These are phyloP conservation scores for Melanostigma gelatinosum DNA, from an alignment of 2,113 vertebrate species.

Conservation along the genomic window DNA sequence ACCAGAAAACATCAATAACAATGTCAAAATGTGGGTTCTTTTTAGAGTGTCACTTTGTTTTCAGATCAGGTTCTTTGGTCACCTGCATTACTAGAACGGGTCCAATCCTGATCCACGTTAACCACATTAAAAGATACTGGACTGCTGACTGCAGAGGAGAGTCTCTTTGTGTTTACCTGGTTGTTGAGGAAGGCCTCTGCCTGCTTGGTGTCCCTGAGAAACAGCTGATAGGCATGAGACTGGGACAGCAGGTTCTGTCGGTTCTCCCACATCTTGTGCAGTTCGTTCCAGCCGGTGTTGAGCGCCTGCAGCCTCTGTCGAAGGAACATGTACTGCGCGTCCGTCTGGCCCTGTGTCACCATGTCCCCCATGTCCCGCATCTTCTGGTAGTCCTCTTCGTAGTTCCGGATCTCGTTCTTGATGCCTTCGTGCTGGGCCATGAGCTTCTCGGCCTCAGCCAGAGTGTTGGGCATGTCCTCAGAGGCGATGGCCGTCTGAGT, in stretches of 20 bases:
- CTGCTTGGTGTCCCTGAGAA: conserved; percentile 96
- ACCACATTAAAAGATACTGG: background rate
- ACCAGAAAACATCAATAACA: background rate
- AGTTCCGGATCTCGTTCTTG: conserved; percentile 96
- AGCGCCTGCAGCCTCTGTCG: conserved; percentile 93
- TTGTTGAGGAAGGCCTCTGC: conserved; percentile 98
- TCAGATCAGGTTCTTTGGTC: background rate
- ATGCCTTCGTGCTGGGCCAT: conserved; percentile 95
- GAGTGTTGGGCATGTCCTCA: conserved; percentile 96
- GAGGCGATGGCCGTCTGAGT: conserved; percentile 97
- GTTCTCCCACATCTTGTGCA: conserved; percentile 99
- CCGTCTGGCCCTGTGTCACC: conserved; percentile 96
- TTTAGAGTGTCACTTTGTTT: background rate
- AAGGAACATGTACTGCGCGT: conserved; percentile 97
- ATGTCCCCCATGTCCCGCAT: conserved; percentile 99
- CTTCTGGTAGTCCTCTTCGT: conserved; percentile 98
- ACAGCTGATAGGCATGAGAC: conserved; percentile 95
- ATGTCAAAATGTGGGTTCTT: background rate
- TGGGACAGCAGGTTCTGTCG: conserved; percentile 95
- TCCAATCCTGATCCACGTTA: background rate
- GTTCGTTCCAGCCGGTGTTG: conserved; percentile 97
- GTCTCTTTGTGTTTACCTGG: conserved; percentile 82
- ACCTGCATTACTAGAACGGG: background rate
- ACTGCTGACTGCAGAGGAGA: background rate
- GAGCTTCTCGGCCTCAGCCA: conserved; percentile 94